These are phyloP conservation scores for Phymorhynchus buccinoides DNA, from an alignment of 1,140 invertebrate genomes.

Conservation along the genomic window DNA sequence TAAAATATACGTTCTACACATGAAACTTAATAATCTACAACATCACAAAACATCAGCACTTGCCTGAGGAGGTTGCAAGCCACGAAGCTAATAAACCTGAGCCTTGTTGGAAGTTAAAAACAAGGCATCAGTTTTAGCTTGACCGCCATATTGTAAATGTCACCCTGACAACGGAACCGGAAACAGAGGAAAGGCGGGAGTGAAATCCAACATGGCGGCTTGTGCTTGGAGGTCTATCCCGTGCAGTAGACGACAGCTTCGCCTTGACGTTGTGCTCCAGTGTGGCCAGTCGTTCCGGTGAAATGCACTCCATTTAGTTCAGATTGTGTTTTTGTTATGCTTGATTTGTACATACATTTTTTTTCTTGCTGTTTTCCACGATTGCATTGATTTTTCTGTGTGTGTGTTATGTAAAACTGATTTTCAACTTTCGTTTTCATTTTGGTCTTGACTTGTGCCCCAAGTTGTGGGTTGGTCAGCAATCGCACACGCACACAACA, in stretches of 20 bases:
- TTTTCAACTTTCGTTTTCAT: neutral
- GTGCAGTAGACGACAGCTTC: slow-evolving; percentile 76
- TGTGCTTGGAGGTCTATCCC: slow-evolving; percentile 45
- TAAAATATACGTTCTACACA: no score
- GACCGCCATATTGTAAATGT: slow-evolving; percentile 60
- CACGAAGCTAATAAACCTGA: neutral
- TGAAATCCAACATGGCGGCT: slow-evolving; percentile 46
- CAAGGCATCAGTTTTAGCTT: neutral
- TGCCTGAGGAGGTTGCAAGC: neutral
- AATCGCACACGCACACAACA: no score
- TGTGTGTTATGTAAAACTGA: neutral
- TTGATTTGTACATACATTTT: neutral
- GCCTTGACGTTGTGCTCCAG: slow-evolving; percentile 82
- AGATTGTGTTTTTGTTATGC: no score
- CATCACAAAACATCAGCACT: neutral
- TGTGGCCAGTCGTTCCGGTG: slow-evolving; percentile 86
- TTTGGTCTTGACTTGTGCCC: no score
- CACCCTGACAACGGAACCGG: slow-evolving; percentile 51
- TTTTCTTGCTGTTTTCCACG: neutral
- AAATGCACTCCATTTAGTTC: neutral
- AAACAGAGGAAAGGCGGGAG: slow-evolving; percentile 32
- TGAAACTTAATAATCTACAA: no score
- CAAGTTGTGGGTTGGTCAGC: no score
- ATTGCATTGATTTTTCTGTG: no score
- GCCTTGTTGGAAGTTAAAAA: neutral